Base-by-base conservation (phyloP, 1,140 invertebrate genomes). In the Choristoneura fumiferana region DNA sequence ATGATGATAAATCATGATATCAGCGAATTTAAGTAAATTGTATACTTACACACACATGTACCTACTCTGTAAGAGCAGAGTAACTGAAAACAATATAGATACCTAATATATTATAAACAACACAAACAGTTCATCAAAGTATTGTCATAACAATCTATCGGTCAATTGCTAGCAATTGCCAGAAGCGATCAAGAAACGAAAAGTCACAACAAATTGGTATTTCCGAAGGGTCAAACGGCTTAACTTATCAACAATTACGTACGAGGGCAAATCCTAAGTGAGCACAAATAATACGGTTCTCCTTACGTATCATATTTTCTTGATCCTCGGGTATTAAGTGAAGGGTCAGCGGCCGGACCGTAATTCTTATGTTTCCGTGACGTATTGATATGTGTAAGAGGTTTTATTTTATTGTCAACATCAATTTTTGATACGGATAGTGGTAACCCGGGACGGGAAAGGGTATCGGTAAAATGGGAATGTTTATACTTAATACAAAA, bases 211-310 rank as follows among this genome's bases (percentile, higher is more conserved):
- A 84, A 87, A 87, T 83, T 82, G 73, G 64, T 67, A 54, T 78
- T 87, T 84, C 78, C 63, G 62, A 54, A 67, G 78, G 79, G 80
- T 87, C 84, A 84, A 81, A 71, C 83, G 64, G 82, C 80, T 85
- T 88, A 86, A 78, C 78, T 76, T 80, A 74, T 73, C 81, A 79
- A 74, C 58, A 60, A 60, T 60, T 60, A 60, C 52, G 49, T 13
- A 8, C 15, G 17, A 34, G 79, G 76, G 70, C 70, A 84, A 81
- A 83, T 85, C 83, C 81, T 84, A 76, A 78, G 71, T 75, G 78
- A 63, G 76, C 80, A 84, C 75, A 86, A 86, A 86, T 87, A 87
- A 86, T 84, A 83, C 78, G 81, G 66, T 70, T 65, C 62, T 59
- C 66, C 66, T 69, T 65, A 71, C 67, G 63, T 76, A 82, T 87